These are phyloP conservation scores for Myiothlypis chrysogaster DNA, from an alignment of 2,797 vertebrate genomes.

Conservation along the genomic window DNA sequence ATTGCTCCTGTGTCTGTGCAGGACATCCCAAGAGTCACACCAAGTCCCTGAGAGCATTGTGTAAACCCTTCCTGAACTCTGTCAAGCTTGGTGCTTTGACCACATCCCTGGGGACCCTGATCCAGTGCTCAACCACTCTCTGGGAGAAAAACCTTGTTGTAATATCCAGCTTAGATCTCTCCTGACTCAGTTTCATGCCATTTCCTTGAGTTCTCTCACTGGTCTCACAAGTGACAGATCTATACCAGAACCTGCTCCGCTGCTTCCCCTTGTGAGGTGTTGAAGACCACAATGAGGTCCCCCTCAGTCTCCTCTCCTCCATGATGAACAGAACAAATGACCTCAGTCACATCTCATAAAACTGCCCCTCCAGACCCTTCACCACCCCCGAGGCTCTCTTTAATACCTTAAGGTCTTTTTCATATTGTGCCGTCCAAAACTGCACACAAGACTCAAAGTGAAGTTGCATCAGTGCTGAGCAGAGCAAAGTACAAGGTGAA, in stretches of 20 bases:
- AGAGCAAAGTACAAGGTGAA: neutral
- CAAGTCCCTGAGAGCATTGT: neutral
- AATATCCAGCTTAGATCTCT: neutral
- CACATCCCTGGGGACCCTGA: neutral
- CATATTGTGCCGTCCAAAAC: neutral
- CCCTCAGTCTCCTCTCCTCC: neutral
- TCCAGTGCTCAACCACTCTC: neutral
- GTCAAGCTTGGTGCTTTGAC: neutral
- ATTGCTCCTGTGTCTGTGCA: neutral
- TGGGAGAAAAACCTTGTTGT: neutral
- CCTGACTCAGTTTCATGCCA: neutral
- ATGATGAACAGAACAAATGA: neutral
- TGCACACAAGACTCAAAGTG: neutral
- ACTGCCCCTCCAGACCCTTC: neutral
- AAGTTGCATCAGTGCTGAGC: fast-evolving
- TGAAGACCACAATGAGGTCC: neutral
- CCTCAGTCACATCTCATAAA: neutral
- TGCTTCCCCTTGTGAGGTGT: fast-evolving
- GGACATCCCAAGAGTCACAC: neutral
- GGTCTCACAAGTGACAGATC: neutral
- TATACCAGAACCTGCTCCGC: neutral
- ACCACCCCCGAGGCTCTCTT: neutral
- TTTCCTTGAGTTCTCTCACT: neutral
- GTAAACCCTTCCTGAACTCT: neutral
- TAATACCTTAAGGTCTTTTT: neutral